phyloP scores from a whole-genome alignment of 2,888 invertebrate genomes.

The Diaperis boleti region DNA sequence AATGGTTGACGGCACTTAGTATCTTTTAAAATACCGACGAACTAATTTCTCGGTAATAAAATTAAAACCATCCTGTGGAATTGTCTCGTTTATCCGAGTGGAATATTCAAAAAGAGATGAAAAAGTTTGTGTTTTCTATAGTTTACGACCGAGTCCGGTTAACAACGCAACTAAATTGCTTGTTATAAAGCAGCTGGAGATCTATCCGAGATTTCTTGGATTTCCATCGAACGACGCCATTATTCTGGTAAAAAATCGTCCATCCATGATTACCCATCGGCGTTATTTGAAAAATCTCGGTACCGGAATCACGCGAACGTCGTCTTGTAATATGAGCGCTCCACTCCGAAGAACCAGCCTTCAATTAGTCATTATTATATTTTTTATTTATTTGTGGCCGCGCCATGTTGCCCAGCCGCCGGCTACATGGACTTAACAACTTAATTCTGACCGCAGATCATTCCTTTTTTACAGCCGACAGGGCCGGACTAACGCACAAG shows the following conservation, averaged over 20 bases:
- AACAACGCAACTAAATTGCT: slow-evolving; percentile 19
- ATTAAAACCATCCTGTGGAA: slow-evolving; percentile 20
- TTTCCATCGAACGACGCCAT: slow-evolving; percentile 14
- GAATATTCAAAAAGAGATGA: slow-evolving; percentile 15
- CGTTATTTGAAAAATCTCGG: slow-evolving; percentile 21
- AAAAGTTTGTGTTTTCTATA: slow-evolving; percentile 22
- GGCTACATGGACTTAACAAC: slow-evolving; percentile 45
- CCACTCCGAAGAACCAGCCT: slow-evolving; percentile 48
- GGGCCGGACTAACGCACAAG: slow-evolving; percentile 13
- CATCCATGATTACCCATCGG: background rate
- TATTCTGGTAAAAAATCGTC: slow-evolving; percentile 8
- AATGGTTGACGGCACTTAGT: slow-evolving; percentile 32
- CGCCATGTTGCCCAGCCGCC: slow-evolving; percentile 53
- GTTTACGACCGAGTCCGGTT: slow-evolving; percentile 16
- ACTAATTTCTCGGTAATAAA: slow-evolving; percentile 36
- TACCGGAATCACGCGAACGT: slow-evolving; percentile 13
- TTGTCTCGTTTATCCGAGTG: slow-evolving; percentile 4
- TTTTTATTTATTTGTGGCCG: slow-evolving; percentile 53
- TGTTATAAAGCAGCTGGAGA: slow-evolving; percentile 26
- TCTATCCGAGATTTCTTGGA: slow-evolving; percentile 42
- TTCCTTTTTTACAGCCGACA: slow-evolving; percentile 10
- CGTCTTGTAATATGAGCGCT: slow-evolving; percentile 10
- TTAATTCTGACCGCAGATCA: slow-evolving; percentile 38
- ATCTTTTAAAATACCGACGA: slow-evolving; percentile 34
- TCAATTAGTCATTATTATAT: slow-evolving; percentile 57